phyloP scores from a whole-genome alignment of 2,888 invertebrate genomes.

The Dioctria rufipes region DNA sequence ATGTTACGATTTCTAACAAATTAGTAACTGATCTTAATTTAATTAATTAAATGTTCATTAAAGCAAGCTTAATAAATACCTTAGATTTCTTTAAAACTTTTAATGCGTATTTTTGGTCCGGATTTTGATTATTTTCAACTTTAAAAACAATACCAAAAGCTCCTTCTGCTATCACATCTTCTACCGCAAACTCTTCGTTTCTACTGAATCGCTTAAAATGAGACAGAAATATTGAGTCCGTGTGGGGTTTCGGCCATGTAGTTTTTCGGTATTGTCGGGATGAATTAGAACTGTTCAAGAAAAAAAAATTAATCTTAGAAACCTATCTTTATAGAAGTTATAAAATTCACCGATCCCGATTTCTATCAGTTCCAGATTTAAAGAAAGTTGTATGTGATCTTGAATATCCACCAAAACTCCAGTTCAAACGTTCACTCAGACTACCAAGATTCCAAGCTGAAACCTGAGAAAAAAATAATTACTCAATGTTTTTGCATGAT shows the following conservation, averaged over 20 bases:
- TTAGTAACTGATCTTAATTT: too few relatives aligned
- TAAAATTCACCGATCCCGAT: constrained; percentile 50
- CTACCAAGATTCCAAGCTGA: constrained; percentile 67
- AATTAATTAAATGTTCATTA: too few relatives aligned
- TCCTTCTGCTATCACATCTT: constrained; percentile 87
- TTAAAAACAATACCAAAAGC: constrained; percentile 93
- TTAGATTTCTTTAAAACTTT: constrained; percentile 88
- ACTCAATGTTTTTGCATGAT: neutral
- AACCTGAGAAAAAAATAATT: constrained; percentile 60
- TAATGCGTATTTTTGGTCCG: constrained; percentile 79
- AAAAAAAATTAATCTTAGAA: neutral
- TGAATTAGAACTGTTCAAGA: constrained; percentile 40
- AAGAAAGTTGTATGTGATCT: constrained; percentile 48
- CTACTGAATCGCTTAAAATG: constrained; percentile 83
- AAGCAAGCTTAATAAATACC: constrained; percentile 70
- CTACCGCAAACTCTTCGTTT: constrained; percentile 75
- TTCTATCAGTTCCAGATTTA: constrained; percentile 42
- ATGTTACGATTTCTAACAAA: too few relatives aligned
- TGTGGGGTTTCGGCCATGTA: constrained; percentile 86
- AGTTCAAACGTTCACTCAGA: constrained; percentile 64
- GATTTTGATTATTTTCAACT: constrained; percentile 77
- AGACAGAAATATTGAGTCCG: constrained; percentile 89
- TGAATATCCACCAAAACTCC: constrained; percentile 63
- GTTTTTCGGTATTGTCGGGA: constrained; percentile 74
- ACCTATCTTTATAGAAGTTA: neutral